phyloP scores from a whole-genome alignment of 53 echinoderm and acorn worm genomes.

The Luidia sarsii region DNA sequence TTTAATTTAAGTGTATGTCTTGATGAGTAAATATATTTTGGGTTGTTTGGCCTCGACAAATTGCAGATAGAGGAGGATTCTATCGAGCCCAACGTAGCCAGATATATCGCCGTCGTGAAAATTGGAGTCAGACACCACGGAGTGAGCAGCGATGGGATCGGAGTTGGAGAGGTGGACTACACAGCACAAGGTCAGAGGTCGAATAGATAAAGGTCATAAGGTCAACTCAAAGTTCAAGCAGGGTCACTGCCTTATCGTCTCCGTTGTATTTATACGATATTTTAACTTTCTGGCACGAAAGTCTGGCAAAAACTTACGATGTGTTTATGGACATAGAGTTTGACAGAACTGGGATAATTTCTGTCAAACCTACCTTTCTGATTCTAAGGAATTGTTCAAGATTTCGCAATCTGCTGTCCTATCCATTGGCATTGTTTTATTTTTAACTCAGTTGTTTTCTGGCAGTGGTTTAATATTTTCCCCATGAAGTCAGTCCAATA shows the following conservation, averaged over 20 bases:
- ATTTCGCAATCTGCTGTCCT: no score
- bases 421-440: no score
- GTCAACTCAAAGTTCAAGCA: not conserved
- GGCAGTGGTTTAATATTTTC: no score
- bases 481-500: no score
- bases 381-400: no score
- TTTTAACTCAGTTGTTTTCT: no score
- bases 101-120: conserved; percentile 54
- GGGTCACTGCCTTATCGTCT: no score
- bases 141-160: conserved; percentile 63
- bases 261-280: no score
- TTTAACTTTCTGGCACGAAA: no score
- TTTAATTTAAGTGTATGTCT: not conserved
- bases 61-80: conserved; percentile 57
- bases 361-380: no score
- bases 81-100: conserved; percentile 39
- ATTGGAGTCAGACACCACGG: conserved; percentile 41
- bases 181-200: conserved; percentile 28
- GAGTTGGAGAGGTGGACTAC: conserved; percentile 57
- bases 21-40: not conserved
- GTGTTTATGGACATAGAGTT: no score
- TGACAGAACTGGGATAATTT: no score
- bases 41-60: conserved; percentile 13
- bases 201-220: conserved; percentile 6
- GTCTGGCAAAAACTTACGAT: not conserved